Evolutionary conservation across 1,140 invertebrate species (phyloP), one percentile per base, ranked within the genome.

Genomic region (Vanessa atalanta): DNA sequence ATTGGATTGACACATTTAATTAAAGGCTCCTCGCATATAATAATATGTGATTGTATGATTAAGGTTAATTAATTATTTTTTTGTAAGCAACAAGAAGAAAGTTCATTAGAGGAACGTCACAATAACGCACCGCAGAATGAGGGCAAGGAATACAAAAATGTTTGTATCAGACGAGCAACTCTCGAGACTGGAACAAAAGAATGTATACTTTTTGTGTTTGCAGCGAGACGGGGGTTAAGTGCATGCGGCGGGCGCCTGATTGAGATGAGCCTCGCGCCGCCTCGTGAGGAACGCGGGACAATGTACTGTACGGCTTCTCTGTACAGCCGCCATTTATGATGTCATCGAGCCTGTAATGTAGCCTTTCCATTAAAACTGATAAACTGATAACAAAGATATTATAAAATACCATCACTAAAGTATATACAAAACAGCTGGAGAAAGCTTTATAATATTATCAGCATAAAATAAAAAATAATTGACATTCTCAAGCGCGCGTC

Each of bases 141-240:
- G 20, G 20, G 53, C 53, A 23, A 57, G 53, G 53, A 57, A 57
- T 57, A 57, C 53, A 57, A 57, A 57, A 26, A 57, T 57, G 53
- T 57, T 57, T 57, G 53, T 57, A 57, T 23, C 53, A 57, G 53
- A 57, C 53, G 20, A 57, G 53, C 53, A 57, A 9, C 53, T 57
- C 53, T 57, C 53, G 53, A 57, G 53, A 23, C 53, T 57, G 53
- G 53, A 23, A 57, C 53, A 57, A 57, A 57, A 20, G 53, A 23
- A 57, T 57, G 53, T 57, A 57, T 57, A 57, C 16, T 57, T 57
- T 57, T 57, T 57, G 53, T 57, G 53, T 57, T 23, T 57, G 53
- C 23, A 57, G 53, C 53, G 20, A 57, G 50, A 15, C 50, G 23
- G 53, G 53, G 53, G 53, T 26, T 57, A 57, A 57, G 53, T 23